Percentiles rank a stretch among this genome's conserved stretches.
Evolutionary conservation across 2,113 vertebrate species (phyloP).

Genomic region (Sebastes fasciatus): DNA sequence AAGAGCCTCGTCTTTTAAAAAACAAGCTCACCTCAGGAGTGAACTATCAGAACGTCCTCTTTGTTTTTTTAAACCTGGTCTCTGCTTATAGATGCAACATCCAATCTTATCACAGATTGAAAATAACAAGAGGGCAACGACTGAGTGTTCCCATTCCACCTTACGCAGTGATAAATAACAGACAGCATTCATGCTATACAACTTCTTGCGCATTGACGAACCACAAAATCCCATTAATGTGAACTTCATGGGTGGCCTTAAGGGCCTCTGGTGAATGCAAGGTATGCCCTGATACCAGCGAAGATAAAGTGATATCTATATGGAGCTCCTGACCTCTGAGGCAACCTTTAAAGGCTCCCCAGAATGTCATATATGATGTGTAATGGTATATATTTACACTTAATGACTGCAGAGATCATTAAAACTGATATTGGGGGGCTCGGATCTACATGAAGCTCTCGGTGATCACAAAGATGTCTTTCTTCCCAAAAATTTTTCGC

Average conservation of each 20-base stretch:
- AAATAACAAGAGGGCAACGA: conserved; percentile 36
- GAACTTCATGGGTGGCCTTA: conserved; percentile 54
- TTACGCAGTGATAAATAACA: conserved; percentile 33
- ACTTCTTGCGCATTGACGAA: neutral
- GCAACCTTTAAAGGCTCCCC: conserved; percentile 9
- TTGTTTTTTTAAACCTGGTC: neutral
- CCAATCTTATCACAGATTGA: neutral
- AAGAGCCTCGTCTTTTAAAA: neutral
- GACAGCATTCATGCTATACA: conserved; percentile 7
- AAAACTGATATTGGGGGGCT: conserved; percentile 10
- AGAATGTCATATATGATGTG: conserved; percentile 32
- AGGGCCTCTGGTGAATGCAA: conserved; percentile 51
- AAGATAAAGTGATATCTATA: conserved; percentile 43
- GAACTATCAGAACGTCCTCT: neutral
- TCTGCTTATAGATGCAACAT: neutral
- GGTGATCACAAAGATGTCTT: conserved; percentile 13
- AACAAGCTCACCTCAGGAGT: neutral
- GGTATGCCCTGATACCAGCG: conserved; percentile 58
- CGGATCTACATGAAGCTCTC: conserved; percentile 6
- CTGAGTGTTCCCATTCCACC: conserved; percentile 19
- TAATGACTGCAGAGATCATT: conserved; percentile 52
- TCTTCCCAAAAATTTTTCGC: conserved; percentile 12
- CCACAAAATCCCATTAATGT: conserved; percentile 8
- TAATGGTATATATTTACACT: conserved; percentile 49
- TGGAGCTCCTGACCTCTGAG: conserved; percentile 32